Evolutionary conservation across 2,113 vertebrate genomes (phyloP).

Genomic region (Toxotes jaculatrix): DNA sequence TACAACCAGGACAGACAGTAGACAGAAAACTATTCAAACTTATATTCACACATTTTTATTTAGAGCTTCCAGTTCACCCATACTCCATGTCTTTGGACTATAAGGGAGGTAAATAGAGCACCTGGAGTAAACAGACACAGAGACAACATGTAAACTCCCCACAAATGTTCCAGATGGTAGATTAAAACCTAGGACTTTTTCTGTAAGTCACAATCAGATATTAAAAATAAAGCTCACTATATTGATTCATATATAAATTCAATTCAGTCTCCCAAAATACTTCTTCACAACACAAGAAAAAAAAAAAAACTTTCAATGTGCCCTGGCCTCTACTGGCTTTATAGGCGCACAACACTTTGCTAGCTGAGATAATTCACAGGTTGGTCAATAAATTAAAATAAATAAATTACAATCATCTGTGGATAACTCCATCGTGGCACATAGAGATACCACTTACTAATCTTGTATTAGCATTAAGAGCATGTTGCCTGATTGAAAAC

Average conservation of each 20-base stretch:
- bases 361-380: conserved; percentile 4
- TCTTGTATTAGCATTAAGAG: conserved; percentile 3
- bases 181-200: not conserved
- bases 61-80: not conserved
- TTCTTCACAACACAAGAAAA: not conserved
- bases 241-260: not conserved
- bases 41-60: conserved; percentile 12
- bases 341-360: conserved; percentile 37
- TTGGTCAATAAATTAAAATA: conserved; percentile 17
- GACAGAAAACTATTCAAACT: not conserved
- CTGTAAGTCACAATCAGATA: too few relatives aligned
- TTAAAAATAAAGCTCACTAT: too few relatives aligned
- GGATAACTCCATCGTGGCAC: not conserved
- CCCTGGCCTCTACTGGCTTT: conserved; percentile 56
- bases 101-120: not conserved
- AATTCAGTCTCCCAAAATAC: conserved; percentile 13
- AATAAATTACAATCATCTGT: conserved; percentile 7
- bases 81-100: not conserved
- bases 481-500: conserved; percentile 1
- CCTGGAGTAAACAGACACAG: not conserved
- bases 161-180: not conserved
- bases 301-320: conserved; percentile 31
- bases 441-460: not conserved
- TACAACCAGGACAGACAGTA: not conserved
- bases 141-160: conserved; percentile 3